Evolutionary conservation across 2,113 vertebrate species (phyloP), one percentile per base, ranked within the genome.

Genomic region (Phaethornis superciliosus): DNA sequence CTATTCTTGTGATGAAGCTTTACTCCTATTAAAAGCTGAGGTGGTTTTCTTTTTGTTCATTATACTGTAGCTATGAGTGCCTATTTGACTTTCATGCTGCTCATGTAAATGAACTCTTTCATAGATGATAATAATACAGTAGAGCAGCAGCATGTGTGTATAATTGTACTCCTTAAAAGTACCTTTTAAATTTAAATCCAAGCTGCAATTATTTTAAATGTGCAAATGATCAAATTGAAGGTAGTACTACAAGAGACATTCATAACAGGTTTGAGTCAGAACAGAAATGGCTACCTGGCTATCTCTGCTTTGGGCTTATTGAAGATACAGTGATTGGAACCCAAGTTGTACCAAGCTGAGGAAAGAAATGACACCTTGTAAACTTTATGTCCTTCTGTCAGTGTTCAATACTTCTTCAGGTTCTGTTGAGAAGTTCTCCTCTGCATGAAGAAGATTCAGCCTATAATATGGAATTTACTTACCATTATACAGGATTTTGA

Each of bases 81-180:
- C 85, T 94, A 33, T 87, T 96, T 95, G 89, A 95, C 85, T 96
- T 85, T 85, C 95, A 85, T 1, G 15, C 81, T 89, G 84, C 47
- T 91, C 81, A 92, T 96, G 91, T 85, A 94, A 96, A 95, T 96
- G 89, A 97, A 95, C 47, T 17, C 33, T 91, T 94, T 91, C 71
- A 91, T 13, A 95, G 96, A 94, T 91, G 74, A 95, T 85, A 85
- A 95, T 94, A 87, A 94, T 63, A 77, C 63, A 80, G 71, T 71
- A 90, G 24, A 89, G 63, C 56, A 89, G 75, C 79, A 94, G 68
- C 94, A 78, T 89, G 55, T 67, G 60, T 89, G 44, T 77, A 89
- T 93, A 97, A 95, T 89, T 94, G 79, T 94, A 37, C 81, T 85
- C 60, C 92, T 91, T 89, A 70, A 63, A 95, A 80, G 42, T 72